Evolutionary conservation across 2,113 vertebrate species (phyloP).

Genomic region (Ivindomyrus marchei): DNA sequence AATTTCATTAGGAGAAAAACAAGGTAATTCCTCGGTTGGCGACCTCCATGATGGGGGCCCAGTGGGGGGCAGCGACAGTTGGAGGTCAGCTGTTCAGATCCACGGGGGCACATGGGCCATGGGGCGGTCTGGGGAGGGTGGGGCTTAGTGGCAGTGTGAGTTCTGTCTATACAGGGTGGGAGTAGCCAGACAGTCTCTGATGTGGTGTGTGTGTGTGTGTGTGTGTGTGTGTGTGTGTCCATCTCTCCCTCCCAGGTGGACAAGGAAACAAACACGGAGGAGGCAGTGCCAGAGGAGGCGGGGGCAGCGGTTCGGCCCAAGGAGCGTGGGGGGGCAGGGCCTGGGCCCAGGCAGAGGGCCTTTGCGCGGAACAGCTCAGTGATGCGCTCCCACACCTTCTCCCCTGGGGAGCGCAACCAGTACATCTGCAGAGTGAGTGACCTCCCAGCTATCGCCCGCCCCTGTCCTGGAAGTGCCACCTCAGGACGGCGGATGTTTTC

Average conservation of each 20-base stretch:
- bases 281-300: conserved; percentile 21
- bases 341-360: conserved; percentile 55
- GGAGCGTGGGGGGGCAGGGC: conserved; percentile 52
- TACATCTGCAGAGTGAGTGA: conserved; percentile 75
- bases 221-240: neutral
- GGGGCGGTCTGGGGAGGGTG: neutral
- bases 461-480: neutral
- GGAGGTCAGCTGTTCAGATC: neutral
- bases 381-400: conserved; percentile 77
- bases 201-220: neutral
- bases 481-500: neutral
- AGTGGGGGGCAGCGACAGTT: neutral
- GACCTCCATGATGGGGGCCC: neutral
- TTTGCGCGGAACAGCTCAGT: conserved; percentile 72
- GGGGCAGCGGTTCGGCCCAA: conserved; percentile 57
- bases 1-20: conserved; percentile 7
- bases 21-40: neutral
- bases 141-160: neutral
- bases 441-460: neutral
- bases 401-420: conserved; percentile 71
- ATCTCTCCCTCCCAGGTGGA: conserved; percentile 55
- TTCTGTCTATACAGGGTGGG: neutral
- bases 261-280: conserved; percentile 75
- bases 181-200: neutral
- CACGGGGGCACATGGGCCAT: too few relatives aligned